Conservation (phyloP, 2,888 invertebrate genomes). For the Dasysyrphus tricinctus region DNA sequence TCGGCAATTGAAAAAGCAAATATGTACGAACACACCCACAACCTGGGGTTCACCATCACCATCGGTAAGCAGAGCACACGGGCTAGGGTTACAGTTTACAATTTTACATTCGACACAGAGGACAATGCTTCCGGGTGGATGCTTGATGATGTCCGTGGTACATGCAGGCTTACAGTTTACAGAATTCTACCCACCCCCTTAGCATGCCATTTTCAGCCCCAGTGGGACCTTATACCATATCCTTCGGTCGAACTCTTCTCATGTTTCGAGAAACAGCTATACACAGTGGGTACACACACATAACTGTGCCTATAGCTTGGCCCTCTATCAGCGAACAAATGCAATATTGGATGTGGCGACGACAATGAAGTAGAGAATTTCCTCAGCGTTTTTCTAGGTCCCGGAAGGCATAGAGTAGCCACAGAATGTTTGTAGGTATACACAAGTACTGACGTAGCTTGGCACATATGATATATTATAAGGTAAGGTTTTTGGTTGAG, state of each 20-base stretch:
- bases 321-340: slow-evolving; percentile 45
- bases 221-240: slow-evolving; percentile 57
- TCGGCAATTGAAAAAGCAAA: slow-evolving; percentile 58
- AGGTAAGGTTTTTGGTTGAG: slow-evolving; percentile 49
- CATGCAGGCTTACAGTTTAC: slow-evolving; percentile 27
- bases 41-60: slow-evolving; percentile 48
- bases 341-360: slow-evolving; percentile 67
- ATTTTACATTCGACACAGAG: slow-evolving; percentile 51
- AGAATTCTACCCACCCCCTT: not conserved
- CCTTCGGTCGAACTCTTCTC: slow-evolving; percentile 53
- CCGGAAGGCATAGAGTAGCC: slow-evolving; percentile 20
- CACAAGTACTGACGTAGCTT: not conserved
- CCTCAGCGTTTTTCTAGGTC: slow-evolving; percentile 54
- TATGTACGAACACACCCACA: slow-evolving; percentile 56
- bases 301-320: not conserved
- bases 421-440: slow-evolving; percentile 1
- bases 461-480: slow-evolving; percentile 45
- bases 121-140: slow-evolving; percentile 52
- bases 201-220: slow-evolving; percentile 38
- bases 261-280: slow-evolving; percentile 46
- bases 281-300: not conserved
- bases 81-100: slow-evolving; percentile 65
- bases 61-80: slow-evolving; percentile 46
- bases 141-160: slow-evolving; percentile 48
- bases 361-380: slow-evolving; percentile 63